Base-by-base conservation (phyloP, 1,140 invertebrate genomes). In the Chrysoperla carnea region DNA sequence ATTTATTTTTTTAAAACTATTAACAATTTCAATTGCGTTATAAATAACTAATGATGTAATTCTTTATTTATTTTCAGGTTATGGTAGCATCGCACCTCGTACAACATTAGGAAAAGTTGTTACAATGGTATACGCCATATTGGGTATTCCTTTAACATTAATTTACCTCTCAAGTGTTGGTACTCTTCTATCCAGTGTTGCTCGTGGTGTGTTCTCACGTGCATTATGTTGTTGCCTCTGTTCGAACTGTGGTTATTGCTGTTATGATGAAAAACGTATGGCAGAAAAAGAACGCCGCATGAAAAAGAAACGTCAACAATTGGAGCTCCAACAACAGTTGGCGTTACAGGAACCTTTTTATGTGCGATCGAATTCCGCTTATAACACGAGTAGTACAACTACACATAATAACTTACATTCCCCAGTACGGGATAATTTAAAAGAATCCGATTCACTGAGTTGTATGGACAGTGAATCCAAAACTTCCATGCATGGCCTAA, bases 81-180 rank as follows among this genome's bases (percentile, higher is more conserved):
- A 90, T 57, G 89, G 89, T 8, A 86, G 86, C 53, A 81, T 91
- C 27, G 77, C 81, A 1, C 86, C 87, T 1, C 71, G 73, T 45
- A 82, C 80, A n/a, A 73, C 78, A 1, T 63, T 81, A 31, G 88
- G 88, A 1, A 82, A 88, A 59, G 70, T 84, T 27, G 78, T 86
- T 0, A 91, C 89, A 5, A 84, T 93, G 58, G 75, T 83, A 6
- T 94, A 93, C 63, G 88, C 88, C 8, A 75, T 82, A 35, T 67
- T 93, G 11, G 89, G 90, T 11, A 92, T 95, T 50, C 91, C 91
- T 0, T 60, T 95, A 45, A 92, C 89, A 46, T 70, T 95, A 33
- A 73, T 95, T 6, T 89, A 89, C 62, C 66, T 89, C 41, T 85
- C 82, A 17, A 84, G 80, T 45, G 79, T 86, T 6, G 84, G 84